These are phyloP conservation scores for Umimayanthus chanpuru DNA, from an alignment of 92 coral and sea anemone species.

Conservation along the genomic window DNA sequence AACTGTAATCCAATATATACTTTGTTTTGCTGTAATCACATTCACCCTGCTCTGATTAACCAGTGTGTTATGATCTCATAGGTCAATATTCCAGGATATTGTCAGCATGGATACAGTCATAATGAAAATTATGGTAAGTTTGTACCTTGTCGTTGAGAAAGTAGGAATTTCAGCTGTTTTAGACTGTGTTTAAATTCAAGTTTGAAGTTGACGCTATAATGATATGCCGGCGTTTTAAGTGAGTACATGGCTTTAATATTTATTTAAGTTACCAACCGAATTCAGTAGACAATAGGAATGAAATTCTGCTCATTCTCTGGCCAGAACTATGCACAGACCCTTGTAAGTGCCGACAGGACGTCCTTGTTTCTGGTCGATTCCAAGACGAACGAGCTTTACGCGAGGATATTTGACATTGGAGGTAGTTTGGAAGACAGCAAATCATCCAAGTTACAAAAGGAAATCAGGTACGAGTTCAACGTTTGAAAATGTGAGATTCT, in stretches of 20 bases:
- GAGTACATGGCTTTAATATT: neutral
- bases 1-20: too few relatives aligned
- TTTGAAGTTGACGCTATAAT: neutral
- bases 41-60: neutral
- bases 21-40: neutral
- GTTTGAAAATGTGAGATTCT: neutral
- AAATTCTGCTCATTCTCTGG: neutral
- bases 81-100: constrained; percentile 98
- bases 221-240: neutral
- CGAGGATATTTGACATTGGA: constrained; percentile 97
- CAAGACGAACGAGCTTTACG: constrained; percentile 97
- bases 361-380: constrained; percentile 95
- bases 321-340: constrained; percentile 98
- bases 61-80: constrained; percentile 15
- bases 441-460: constrained; percentile 93
- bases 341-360: constrained; percentile 98
- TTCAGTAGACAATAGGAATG: too few relatives aligned
- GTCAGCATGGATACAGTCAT: constrained; percentile 99
- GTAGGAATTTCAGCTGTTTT: neutral
- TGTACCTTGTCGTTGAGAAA: neutral
- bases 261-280: too few relatives aligned
- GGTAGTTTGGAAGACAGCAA: constrained; percentile 88
- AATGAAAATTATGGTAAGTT: constrained; percentile 97
- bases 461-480: constrained; percentile 72
- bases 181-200: too few relatives aligned